phyloP scores from a whole-genome alignment of 1,140 invertebrate species.

The Hylaeus anthracinus region DNA sequence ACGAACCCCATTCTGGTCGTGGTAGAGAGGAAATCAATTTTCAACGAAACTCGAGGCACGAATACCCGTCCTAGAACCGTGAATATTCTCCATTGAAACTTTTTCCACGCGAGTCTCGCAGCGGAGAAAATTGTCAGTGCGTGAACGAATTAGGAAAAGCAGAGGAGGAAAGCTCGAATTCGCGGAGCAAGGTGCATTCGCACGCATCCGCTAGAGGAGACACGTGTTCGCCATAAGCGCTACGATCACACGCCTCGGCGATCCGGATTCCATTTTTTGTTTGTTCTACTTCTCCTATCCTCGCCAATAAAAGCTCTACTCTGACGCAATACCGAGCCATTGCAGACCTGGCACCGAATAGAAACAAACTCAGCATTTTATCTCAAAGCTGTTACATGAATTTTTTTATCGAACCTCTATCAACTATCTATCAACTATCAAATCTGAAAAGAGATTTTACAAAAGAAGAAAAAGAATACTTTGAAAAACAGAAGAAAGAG shows the following conservation, averaged over 20 bases:
- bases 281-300: too few relatives aligned
- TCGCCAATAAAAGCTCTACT: background rate
- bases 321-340: background rate
- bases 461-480: too few relatives aligned
- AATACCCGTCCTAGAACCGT: background rate
- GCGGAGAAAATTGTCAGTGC: background rate
- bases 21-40: background rate
- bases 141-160: background rate
- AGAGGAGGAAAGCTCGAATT: background rate
- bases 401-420: too few relatives aligned
- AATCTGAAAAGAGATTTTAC: too few relatives aligned
- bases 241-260: constrained; percentile 43
- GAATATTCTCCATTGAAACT: background rate
- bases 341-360: too few relatives aligned
- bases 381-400: too few relatives aligned
- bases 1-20: too few relatives aligned
- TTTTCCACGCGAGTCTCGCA: background rate
- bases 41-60: background rate
- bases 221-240: constrained; percentile 50
- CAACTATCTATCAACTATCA: too few relatives aligned
- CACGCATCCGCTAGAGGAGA: background rate
- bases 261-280: constrained; percentile 36
- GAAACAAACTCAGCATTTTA: too few relatives aligned
- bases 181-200: background rate
- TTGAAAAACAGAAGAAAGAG: too few relatives aligned